Percentiles rank a stretch among this genome's conserved stretches.
Evolutionary conservation across 2,888 invertebrate species (phyloP).

Genomic region (Polydrusus cervinus): DNA sequence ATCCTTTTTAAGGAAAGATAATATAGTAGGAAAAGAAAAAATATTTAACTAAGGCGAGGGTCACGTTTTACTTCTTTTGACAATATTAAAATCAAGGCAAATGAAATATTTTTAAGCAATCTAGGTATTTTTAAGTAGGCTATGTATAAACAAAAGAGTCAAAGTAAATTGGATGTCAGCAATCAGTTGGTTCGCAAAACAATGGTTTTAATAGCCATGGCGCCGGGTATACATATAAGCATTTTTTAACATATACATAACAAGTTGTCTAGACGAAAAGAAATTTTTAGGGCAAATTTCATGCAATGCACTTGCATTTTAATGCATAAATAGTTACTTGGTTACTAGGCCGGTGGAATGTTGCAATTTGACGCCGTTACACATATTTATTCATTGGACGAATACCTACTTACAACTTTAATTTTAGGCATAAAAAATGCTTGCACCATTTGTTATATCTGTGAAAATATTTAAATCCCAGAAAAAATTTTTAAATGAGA

Average conservation of each 20-base stretch:
- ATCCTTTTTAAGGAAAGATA: no score
- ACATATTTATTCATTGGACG: background rate
- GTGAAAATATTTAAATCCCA: no score
- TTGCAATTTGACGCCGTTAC: slow-evolving; percentile 12
- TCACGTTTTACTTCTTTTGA: no score
- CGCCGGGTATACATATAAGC: slow-evolving; percentile 43
- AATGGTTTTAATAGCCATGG: slow-evolving; percentile 48
- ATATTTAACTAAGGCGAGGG: no score
- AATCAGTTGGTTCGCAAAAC: slow-evolving; percentile 42
- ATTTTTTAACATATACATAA: slow-evolving; percentile 41
- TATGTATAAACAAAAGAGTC: slow-evolving; percentile 37
- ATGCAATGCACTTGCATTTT: slow-evolving; percentile 18
- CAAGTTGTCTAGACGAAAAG: slow-evolving; percentile 44
- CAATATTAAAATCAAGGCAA: no score
- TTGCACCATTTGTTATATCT: no score
- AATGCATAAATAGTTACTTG: background rate
- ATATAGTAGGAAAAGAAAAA: no score
- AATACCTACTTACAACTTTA: background rate
- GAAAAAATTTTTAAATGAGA: no score
- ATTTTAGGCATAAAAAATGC: no score
- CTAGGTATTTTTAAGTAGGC: slow-evolving; percentile 16
- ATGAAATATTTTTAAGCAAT: slow-evolving; percentile 9
- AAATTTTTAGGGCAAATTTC: slow-evolving; percentile 43
- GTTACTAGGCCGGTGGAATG: background rate
- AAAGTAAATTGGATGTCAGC: slow-evolving; percentile 45